Base-by-base conservation (phyloP, 2,888 invertebrate genomes). In the Epirrita christyi region DNA sequence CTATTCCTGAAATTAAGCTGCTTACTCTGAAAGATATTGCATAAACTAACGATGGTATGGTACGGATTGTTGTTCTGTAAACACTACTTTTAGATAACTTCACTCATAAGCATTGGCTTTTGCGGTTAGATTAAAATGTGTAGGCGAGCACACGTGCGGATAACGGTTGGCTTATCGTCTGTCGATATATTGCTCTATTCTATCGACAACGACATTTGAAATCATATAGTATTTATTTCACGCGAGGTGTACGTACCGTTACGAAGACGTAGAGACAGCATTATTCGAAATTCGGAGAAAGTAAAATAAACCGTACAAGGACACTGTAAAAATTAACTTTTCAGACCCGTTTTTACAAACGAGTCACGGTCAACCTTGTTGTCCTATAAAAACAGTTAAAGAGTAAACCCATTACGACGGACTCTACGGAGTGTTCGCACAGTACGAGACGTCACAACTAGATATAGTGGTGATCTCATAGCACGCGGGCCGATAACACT, bases 391-490 rank as follows among this genome's bases (percentile, higher is more conserved):
- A 61, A 53, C 54, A 29, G 64, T 61, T 61, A 67, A 71, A 66
- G 72, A 71, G 72, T 68, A 68, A 70, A 67, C 67, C 69, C 67
- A 72, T 73, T 71, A 71, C 66, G 70, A 61, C 65, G 67, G 70
- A 61, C 66, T 62, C 66, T 70, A 61, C 64, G 67, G 70, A 61
- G 66, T 62, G 65, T 59, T 64, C 69, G 70, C 36, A 44, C 63
- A 49, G 43, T 51, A 27, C 68, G 63, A 59, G 71, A 66, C 89
- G 88, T 90, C 88, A 90, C 80, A 76, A 79, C 81, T 85, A 81
- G 80, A 80, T 88, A 88, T 89, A 91, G 85, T 76, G 88, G 78
- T 91, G 91, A 91, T 88, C 86, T 91, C 90, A 91, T 78, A 68
- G 68, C 75, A 73, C 71, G 77, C 78, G 75, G 72, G 64, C 66